Base-by-base conservation (phyloP, 2,113 vertebrate species). In the Mormyrus lacerda region DNA sequence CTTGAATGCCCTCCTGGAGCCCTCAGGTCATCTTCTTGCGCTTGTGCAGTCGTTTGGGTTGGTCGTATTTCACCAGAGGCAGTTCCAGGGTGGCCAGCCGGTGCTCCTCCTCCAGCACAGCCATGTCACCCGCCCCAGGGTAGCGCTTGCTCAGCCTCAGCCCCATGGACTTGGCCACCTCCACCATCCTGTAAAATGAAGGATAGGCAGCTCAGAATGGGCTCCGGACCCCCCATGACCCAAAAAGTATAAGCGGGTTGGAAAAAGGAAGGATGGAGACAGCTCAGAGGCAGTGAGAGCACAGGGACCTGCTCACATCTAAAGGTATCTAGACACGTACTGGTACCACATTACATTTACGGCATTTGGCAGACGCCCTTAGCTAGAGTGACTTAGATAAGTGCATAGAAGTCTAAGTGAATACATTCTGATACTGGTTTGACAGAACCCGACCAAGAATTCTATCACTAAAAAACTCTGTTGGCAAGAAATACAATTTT, bases 161-260 rank as follows among this genome's bases (percentile, higher is more conserved):
- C 35, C 97, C 93, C 97, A 99, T 96, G 45, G 97, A 97, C 92
- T 93, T 99, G 0, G 98, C 97, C 0, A 99, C 92, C 91, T 98
- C 98, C 82, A 96, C 90, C 73, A 96, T 95, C 92, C 96, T 96
- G 76, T 35, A 88, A 50, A 27, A 85, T 88, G 24, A 88, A 31
- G 86, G 9, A 88, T 35, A 31, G 27, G 13, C 27, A 15, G 44
- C 21, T 69, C 79, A 76, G n/a, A n/a, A n/a, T n/a, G n/a, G n/a
- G n/a, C n/a, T n/a, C n/a, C n/a, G n/a, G n/a, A n/a, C n/a, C n/a
- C n/a, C n/a, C n/a, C n/a, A n/a, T n/a, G n/a, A n/a, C n/a, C n/a
- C n/a, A n/a, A n/a, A n/a, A n/a, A n/a, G n/a, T n/a, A n/a, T n/a
- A n/a, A n/a, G n/a, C n/a, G n/a, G n/a, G n/a, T n/a, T n/a, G n/a